These are phyloP conservation scores for Lamproptera curius DNA, from an alignment of 2,888 invertebrate species.

Conservation along the genomic window DNA sequence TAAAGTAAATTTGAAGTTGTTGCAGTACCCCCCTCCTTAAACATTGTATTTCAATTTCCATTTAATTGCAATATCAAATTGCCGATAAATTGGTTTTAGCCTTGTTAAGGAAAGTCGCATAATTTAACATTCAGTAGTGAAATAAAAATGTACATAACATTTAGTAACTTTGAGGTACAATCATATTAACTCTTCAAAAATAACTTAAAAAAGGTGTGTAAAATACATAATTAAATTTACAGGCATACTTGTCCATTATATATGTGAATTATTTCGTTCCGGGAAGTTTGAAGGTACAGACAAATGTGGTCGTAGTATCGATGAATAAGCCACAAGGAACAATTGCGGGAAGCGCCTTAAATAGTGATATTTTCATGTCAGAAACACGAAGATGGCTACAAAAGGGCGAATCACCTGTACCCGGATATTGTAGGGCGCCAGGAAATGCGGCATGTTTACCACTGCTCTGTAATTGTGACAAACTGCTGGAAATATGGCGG, in stretches of 20 bases:
- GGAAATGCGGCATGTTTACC: conserved; percentile 46
- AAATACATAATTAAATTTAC: conserved; percentile 30
- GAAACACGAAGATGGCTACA: conserved; percentile 49
- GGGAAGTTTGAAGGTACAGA: conserved; percentile 44
- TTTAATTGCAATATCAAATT: no score
- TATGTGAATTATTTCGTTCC: conserved; percentile 50
- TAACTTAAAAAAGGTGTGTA: no score
- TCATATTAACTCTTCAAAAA: background rate
- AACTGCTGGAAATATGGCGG: conserved; percentile 44
- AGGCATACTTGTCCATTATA: conserved; percentile 45
- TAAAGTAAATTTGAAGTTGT: no score
- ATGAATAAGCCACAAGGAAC: conserved; percentile 30
- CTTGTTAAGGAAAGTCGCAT: background rate
- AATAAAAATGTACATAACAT: no score
- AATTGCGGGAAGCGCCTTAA: conserved; percentile 24
- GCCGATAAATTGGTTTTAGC: no score
- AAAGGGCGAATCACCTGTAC: conserved; percentile 51
- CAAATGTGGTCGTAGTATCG: conserved; percentile 30
- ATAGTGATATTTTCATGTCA: conserved; percentile 21
- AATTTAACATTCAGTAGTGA: background rate
- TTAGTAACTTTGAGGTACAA: background rate
- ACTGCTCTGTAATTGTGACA: conserved; percentile 52
- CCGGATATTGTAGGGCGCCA: conserved; percentile 62
- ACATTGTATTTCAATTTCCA: no score
- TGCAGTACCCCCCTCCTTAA: no score